Evolutionary conservation across 2,888 invertebrate genomes (phyloP).

Genomic region (Aquatica leii): DNA sequence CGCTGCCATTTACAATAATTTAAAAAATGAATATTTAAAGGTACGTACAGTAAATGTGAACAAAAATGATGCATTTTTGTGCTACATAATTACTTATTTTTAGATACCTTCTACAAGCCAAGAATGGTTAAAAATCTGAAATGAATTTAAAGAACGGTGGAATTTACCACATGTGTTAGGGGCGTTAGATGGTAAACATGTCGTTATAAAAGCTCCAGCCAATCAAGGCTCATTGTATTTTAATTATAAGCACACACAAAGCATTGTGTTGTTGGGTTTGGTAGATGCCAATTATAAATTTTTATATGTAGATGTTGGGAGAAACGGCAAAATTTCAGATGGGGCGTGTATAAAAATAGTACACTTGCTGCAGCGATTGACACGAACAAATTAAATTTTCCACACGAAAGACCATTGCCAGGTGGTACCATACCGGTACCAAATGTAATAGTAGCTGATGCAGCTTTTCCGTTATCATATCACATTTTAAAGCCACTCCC

Average conservation of each 20-base stretch:
- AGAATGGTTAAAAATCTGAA: constrained; percentile 20
- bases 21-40: constrained; percentile 16
- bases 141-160: constrained; percentile 35
- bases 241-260: constrained; percentile 44
- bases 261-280: constrained; percentile 26
- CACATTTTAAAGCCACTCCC: constrained; percentile 17
- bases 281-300: constrained; percentile 42
- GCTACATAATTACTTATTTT: constrained; percentile 6
- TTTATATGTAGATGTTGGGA: constrained; percentile 42
- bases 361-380: background rate
- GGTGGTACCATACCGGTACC: constrained; percentile 15
- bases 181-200: constrained; percentile 45
- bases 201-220: constrained; percentile 33
- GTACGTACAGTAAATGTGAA: constrained; percentile 9
- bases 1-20: constrained; percentile 1
- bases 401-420: constrained; percentile 7
- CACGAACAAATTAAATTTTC: constrained; percentile 7
- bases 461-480: constrained; percentile 17
- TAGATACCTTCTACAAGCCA: constrained; percentile 14
- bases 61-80: background rate
- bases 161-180: constrained; percentile 44
- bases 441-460: constrained; percentile 15
- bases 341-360: constrained; percentile 12
- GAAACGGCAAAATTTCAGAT: constrained; percentile 18
- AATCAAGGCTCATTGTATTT: constrained; percentile 44